Base-by-base conservation (phyloP, 2,888 invertebrate species). In the Operophtera brumata region DNA sequence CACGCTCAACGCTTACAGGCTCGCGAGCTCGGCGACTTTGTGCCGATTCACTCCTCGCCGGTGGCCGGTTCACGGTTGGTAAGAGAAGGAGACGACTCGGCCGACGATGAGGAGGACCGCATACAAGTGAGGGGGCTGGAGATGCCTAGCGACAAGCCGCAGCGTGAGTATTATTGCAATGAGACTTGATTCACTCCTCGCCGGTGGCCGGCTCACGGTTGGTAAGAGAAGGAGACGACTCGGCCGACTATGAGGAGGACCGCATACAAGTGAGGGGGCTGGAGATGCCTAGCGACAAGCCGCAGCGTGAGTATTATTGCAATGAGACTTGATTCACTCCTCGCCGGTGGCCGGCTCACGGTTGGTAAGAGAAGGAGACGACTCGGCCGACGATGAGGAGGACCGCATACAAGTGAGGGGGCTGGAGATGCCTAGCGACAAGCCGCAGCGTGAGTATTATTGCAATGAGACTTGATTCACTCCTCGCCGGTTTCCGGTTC, bases 351-450 rank as follows among this genome's bases (percentile, higher is more conserved):
- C 87, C 6, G 92, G 92, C 34, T 91, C 92, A 14, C 82, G 97
- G 52, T 91, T 97, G 51, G 91, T 95, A 47, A 97, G 97, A 1
- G 75, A 76, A 46, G 97, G 97, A 74, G 95, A 94, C 48, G 94
- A 95, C 78, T 95, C 95, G 47, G 94, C 94, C 47, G 94, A 94
- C 67, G 97, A 96, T 57, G 95, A 96, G 61, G 95, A 94, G 48
- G 96, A 96, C 67, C 90, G 97, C 67, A 94, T 98, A 50, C 95
- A 96, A 73, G 97, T 98, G 92, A 93, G 95, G 46, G 94, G 96
- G 1, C 94, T 97, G 48, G 86, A 88, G 9, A 60, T 90, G 73
- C 89, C 89, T 34, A 88, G 83, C 49, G 89, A 90, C 62, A 89
- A 87, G 65, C 89, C 89, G 73, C 94, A 94, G 57, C 94, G 94